These are phyloP conservation scores for Okamejei kenojei DNA, from an alignment of 2,797 vertebrate species.

Conservation along the genomic window DNA sequence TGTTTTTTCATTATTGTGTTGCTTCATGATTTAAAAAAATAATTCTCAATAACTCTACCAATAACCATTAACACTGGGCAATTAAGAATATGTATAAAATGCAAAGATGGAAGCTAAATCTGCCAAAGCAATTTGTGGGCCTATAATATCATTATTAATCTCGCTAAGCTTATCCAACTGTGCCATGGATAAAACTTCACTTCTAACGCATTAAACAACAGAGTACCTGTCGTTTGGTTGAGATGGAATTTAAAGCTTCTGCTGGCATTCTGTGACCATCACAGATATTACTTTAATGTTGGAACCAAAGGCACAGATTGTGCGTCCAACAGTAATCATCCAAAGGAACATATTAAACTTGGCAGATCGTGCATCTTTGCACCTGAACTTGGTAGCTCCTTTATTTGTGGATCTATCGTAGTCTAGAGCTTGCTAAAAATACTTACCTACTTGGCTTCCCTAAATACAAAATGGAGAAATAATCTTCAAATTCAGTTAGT, in stretches of 20 bases:
- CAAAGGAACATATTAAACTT: neutral
- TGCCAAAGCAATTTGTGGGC: neutral
- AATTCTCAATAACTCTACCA: neutral
- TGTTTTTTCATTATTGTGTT: neutral
- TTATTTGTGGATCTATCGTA: neutral
- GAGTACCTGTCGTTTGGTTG: no score
- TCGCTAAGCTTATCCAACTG: neutral
- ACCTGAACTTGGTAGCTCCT: neutral
- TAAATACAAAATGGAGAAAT: neutral
- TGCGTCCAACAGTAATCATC: neutral
- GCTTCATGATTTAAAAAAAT: neutral
- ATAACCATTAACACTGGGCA: neutral
- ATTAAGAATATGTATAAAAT: conserved; percentile 10
- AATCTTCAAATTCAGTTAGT: neutral
- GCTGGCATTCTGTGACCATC: neutral
- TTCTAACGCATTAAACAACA: neutral
- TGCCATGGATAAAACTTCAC: neutral
- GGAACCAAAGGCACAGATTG: neutral
- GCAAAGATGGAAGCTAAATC: neutral
- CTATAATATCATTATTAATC: neutral
- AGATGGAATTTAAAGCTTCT: neutral
- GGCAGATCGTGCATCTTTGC: neutral
- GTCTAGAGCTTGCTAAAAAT: neutral
- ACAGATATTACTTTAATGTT: neutral
- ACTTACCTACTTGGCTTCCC: neutral